Percentiles rank a stretch among this genome's conserved stretches.
Evolutionary conservation across 2,797 vertebrate species (phyloP).

Genomic region (Myiothlypis coronata): DNA sequence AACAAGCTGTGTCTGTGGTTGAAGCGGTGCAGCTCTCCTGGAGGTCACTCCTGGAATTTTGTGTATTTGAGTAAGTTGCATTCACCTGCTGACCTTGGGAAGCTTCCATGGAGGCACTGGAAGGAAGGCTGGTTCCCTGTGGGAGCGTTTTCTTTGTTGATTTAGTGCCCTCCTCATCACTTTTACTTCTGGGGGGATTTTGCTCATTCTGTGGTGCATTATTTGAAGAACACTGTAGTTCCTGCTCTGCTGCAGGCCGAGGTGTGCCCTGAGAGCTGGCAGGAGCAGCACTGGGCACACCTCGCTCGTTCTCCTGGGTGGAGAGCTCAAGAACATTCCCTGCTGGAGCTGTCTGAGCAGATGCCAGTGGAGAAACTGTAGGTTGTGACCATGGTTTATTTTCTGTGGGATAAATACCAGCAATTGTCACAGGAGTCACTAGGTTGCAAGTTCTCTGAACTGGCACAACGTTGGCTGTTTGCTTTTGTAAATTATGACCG

Average conservation of each 20-base stretch:
- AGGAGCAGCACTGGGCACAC: not conserved
- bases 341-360: slow-evolving; percentile 78
- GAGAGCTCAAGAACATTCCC: slow-evolving; percentile 77
- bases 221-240: slow-evolving; percentile 13
- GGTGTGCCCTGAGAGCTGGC: slow-evolving; percentile 28
- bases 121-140: slow-evolving; percentile 14
- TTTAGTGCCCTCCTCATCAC: slow-evolving; percentile 42
- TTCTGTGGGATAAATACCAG: slow-evolving; percentile 75
- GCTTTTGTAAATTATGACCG: slow-evolving; percentile 82
- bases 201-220: slow-evolving; percentile 42
- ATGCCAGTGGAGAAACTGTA: slow-evolving; percentile 71
- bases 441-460: slow-evolving; percentile 84
- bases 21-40: slow-evolving; percentile 50
- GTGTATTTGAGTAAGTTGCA: slow-evolving; percentile 14
- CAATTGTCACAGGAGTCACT: slow-evolving; percentile 79
- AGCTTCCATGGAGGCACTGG: slow-evolving; percentile 11
- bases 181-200: slow-evolving; percentile 60
- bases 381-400: slow-evolving; percentile 74
- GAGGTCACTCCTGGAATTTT: slow-evolving; percentile 26
- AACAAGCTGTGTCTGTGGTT: not conserved
- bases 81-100: slow-evolving; percentile 26
- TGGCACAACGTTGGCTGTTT: slow-evolving; percentile 84
- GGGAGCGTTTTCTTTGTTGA: slow-evolving; percentile 28
- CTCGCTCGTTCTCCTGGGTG: slow-evolving; percentile 55
- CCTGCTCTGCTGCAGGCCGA: not conserved